These are phyloP conservation scores for Anthoscopus minutus DNA, from an alignment of 2,113 vertebrate genomes.

Conservation along the genomic window DNA sequence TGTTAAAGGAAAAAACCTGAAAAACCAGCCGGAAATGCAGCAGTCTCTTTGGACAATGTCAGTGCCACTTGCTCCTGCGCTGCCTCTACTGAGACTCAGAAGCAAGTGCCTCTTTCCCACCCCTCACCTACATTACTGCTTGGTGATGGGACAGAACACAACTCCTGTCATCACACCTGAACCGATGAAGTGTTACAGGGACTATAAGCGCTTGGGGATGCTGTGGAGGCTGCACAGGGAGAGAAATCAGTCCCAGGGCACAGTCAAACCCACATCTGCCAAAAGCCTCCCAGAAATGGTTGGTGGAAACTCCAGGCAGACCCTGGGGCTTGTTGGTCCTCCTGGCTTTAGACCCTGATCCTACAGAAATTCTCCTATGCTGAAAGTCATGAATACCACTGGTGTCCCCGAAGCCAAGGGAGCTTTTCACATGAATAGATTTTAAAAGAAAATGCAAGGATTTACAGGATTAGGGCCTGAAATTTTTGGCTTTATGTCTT, in stretches of 20 bases:
- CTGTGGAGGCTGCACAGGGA: not conserved
- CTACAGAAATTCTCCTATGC: not conserved
- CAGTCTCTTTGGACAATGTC: not conserved
- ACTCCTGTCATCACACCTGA: slow-evolving; percentile 24
- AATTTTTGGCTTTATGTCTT: slow-evolving; percentile 14
- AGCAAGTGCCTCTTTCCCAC: not conserved
- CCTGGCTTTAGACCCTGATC: not conserved
- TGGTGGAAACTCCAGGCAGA: not conserved
- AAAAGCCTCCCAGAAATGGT: not conserved
- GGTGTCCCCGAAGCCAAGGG: not conserved
- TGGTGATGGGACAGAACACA: slow-evolving; percentile 15
- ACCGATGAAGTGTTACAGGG: slow-evolving; percentile 51
- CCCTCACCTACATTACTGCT: slow-evolving; percentile 4
- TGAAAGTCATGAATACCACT: not conserved
- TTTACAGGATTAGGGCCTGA: not conserved
- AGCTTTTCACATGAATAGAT: not conserved
- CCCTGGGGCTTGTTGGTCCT: not conserved
- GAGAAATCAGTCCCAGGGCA: not conserved
- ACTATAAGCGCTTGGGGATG: not conserved
- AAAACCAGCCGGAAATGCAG: not conserved
- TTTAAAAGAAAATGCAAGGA: not conserved
- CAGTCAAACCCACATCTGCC: not conserved
- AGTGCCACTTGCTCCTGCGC: not conserved
- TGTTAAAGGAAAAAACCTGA: not conserved
- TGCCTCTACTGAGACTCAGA: not conserved